Percentiles rank a stretch among this genome's conserved stretches.
phyloP scores from a whole-genome alignment of 2,888 invertebrate genomes.

The Orchestes rusci region DNA sequence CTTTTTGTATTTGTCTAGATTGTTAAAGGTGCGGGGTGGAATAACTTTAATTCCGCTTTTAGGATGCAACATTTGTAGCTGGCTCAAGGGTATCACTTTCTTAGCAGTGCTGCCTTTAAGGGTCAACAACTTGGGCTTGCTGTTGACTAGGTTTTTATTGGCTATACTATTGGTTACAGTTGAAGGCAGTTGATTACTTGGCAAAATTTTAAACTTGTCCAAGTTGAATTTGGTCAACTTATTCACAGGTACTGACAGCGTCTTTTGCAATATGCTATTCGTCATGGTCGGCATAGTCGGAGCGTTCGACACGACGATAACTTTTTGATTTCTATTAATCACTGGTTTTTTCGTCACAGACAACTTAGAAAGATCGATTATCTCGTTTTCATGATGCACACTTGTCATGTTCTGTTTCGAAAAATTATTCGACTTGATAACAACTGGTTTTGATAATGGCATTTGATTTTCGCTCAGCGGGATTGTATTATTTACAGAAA shows the following conservation, averaged over 20 bases:
- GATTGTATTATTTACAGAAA: slow-evolving; percentile 14
- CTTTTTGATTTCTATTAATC: slow-evolving; percentile 38
- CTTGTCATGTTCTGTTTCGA: no score
- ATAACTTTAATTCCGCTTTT: slow-evolving; percentile 42
- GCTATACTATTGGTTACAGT: slow-evolving; percentile 27
- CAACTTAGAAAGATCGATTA: no score
- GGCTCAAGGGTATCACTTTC: slow-evolving; percentile 41
- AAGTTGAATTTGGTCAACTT: slow-evolving; percentile 42
- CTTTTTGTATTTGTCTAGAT: no score
- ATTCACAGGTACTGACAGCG: slow-evolving; percentile 41
- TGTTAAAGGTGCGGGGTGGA: slow-evolving; percentile 29
- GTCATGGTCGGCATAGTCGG: slow-evolving; percentile 39
- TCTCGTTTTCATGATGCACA: no score
- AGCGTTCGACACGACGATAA: slow-evolving; percentile 42
- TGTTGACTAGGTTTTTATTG: slow-evolving; percentile 26
- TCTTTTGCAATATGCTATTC: slow-evolving; percentile 41
- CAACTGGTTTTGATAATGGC: no score
- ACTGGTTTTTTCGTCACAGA: no score
- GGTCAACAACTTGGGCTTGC: slow-evolving; percentile 41
- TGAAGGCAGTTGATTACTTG: slow-evolving; percentile 29
- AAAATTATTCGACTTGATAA: no score
- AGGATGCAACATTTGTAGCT: slow-evolving; percentile 41
- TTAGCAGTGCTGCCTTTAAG: slow-evolving; percentile 38
- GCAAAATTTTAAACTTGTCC: slow-evolving; percentile 43
- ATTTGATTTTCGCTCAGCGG: slow-evolving; percentile 37